Conservation (phyloP, 2,113 vertebrate species). For the Rhegmatorhina hoffmannsi region DNA sequence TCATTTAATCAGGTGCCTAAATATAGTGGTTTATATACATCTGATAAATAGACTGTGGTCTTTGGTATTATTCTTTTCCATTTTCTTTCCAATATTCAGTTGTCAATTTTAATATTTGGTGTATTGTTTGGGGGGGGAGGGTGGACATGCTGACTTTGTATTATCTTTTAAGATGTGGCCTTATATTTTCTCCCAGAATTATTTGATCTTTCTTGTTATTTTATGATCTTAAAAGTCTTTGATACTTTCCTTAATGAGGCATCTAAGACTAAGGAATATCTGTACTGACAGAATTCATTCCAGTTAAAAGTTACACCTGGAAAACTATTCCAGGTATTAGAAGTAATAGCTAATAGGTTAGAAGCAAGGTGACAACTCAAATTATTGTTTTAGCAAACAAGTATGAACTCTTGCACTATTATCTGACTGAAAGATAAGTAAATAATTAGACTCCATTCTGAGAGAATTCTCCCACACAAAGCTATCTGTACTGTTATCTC, state of each 20-base stretch:
- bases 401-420: not conserved
- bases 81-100: not conserved
- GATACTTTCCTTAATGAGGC: not conserved
- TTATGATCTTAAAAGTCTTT: not conserved
- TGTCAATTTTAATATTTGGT: not conserved
- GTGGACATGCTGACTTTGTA: not conserved
- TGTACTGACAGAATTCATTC: not conserved
- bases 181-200: not conserved
- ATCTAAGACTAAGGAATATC: not conserved
- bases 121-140: not conserved
- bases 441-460: not conserved
- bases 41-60: not conserved
- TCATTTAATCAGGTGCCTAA: not conserved
- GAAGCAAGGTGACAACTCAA: not conserved
- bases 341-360: not conserved
- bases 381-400: constrained; percentile 15
- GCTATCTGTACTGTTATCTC: not conserved
- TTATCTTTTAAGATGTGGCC: not conserved
- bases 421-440: not conserved
- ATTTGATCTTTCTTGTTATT: not conserved
- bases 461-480: not conserved
- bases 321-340: not conserved
- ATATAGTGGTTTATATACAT: not conserved
- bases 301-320: not conserved
- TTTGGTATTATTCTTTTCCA: not conserved